Base-by-base conservation (phyloP, 30 jellyfish, hydroid and myxozoan genomes). In the Aurelia sp. region DNA sequence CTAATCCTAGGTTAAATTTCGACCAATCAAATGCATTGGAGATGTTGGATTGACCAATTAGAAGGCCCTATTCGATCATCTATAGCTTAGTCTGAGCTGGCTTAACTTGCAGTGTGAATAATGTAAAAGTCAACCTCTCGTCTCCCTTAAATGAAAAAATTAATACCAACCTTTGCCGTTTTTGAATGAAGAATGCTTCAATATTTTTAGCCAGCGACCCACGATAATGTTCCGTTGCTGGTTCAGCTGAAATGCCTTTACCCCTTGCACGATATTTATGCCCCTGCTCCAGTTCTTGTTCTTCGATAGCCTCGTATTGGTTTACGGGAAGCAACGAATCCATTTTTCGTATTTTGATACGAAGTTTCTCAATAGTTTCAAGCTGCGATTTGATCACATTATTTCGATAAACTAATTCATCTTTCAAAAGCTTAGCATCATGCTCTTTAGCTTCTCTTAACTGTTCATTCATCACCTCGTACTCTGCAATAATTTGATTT, bases 201-300 rank as follows among this genome's bases (percentile, higher is more conserved):
- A 85, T 85, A 55, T 58, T 47, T 58, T 41, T 83, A 19, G 74
- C 86, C 70, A 57, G 11, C 3, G 55, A 60, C 10, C 67, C 74
- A 41, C 35, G 22, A 52, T 27, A 22, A 30, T 85, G 71, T 50
- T 59, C 70, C 78, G 31, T 71, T 65, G 72, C 79, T 21, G 95
- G 89, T 58, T 85, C 95, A n/a, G 95, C 95, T 16, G 95, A 85
- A 21, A 85, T 85, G 33, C 95, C 95, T 64, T 85, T 70, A 23
- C 74, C 95, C 10, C 95, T 30, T 7, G 88, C 78, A 13, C 95
- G 74, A 40, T 44, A 41, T 30, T 72, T 73, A 59, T 74, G 74
- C 53, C 12, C 74, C 35, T 73, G 91, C 44, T 62, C 76, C 50
- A 2, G 50, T 3, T 37, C 50, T 10, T 37, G 11, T 53, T 81